Evolutionary conservation across 2,113 vertebrate species (phyloP).

Genomic region (Gymnorhina tibicen): DNA sequence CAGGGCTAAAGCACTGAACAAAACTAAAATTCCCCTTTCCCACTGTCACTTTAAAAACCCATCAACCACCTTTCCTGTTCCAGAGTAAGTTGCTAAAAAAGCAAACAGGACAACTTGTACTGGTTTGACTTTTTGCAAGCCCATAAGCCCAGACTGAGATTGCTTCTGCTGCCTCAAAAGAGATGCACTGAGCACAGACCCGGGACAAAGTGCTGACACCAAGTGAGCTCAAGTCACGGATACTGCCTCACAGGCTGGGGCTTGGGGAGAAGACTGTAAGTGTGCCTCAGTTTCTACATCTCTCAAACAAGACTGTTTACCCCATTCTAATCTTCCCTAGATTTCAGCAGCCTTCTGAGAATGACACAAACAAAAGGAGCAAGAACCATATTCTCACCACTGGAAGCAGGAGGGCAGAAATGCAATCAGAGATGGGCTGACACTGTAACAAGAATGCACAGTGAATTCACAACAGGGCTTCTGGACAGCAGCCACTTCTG

Average conservation of each 20-base stretch:
- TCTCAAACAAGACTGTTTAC: neutral
- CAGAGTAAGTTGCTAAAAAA: neutral
- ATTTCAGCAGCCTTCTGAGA: neutral
- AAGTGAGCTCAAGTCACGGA: neutral
- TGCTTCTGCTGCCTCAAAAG: neutral
- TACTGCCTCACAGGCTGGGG: neutral
- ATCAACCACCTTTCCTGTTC: neutral
- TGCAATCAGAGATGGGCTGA: neutral
- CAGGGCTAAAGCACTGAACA: neutral
- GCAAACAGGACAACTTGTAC: neutral
- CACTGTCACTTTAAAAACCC: neutral
- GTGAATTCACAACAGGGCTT: neutral
- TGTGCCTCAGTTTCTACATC: neutral
- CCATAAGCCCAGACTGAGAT: neutral
- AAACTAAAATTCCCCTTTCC: neutral
- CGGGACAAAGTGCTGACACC: fast-evolving
- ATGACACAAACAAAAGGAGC: neutral
- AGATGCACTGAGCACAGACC: neutral
- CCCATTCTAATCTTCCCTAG: neutral
- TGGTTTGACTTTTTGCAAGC: neutral
- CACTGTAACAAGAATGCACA: neutral
- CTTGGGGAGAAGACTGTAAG: neutral
- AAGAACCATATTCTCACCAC: neutral
- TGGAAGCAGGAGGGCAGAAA: neutral
- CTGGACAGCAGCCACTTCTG: neutral